These are phyloP conservation scores for Tanypteryx hageni DNA, from an alignment of 2,888 invertebrate species.

Conservation along the genomic window DNA sequence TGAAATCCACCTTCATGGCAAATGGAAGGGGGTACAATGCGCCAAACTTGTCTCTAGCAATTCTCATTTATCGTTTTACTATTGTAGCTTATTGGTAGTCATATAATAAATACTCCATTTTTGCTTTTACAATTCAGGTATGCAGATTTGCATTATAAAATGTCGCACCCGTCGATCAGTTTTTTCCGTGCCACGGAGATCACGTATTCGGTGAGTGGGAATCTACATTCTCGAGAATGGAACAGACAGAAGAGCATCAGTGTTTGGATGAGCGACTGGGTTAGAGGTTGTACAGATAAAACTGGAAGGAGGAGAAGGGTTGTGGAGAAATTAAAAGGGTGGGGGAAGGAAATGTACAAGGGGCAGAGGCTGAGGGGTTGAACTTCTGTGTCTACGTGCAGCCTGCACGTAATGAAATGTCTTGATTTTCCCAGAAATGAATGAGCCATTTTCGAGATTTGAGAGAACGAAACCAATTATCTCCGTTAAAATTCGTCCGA, in stretches of 20 bases:
- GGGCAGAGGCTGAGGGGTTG: neutral
- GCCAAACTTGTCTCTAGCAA: too few relatives aligned
- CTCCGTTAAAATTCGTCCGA: too few relatives aligned
- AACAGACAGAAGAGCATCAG: neutral
- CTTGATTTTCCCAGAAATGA: neutral
- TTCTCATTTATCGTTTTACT: too few relatives aligned
- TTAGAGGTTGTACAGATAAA: constrained; percentile 3
- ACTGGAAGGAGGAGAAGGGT: neutral
- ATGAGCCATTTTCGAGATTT: too few relatives aligned
- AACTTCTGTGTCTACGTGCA: neutral
- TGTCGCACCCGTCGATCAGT: too few relatives aligned
- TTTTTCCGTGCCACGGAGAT: neutral
- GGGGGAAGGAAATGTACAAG: neutral
- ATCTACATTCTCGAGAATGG: neutral
- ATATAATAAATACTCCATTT: too few relatives aligned
- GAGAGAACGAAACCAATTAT: too few relatives aligned
- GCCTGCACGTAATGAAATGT: neutral
- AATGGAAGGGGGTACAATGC: too few relatives aligned
- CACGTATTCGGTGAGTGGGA: neutral
- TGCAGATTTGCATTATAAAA: too few relatives aligned
- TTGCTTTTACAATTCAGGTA: too few relatives aligned
- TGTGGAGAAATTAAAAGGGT: neutral
- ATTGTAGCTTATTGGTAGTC: too few relatives aligned
- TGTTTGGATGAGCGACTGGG: neutral
- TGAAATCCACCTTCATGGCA: too few relatives aligned